phyloP scores from a whole-genome alignment of 2,888 invertebrate species.

The Cheilosia variabilis region DNA sequence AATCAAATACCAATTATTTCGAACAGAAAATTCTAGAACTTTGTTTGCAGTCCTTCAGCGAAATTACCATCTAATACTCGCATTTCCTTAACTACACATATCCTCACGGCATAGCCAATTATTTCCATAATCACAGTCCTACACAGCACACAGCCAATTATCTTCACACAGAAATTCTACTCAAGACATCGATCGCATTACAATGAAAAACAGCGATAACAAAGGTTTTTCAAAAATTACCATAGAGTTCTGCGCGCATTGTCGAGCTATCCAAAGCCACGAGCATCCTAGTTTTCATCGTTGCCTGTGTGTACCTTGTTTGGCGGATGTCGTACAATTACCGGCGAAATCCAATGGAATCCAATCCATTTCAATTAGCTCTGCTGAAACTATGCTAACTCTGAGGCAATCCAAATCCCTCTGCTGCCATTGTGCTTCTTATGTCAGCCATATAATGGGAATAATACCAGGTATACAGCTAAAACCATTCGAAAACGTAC shows the following conservation, averaged over 20 bases:
- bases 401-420: slow-evolving; percentile 36
- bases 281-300: slow-evolving; percentile 4
- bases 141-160: slow-evolving; percentile 1
- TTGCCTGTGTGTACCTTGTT: background rate
- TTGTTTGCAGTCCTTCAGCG: background rate
- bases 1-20: slow-evolving; percentile 42
- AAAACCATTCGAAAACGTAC: slow-evolving; percentile 29
- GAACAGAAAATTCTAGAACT: slow-evolving; percentile 4
- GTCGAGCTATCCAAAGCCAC: background rate
- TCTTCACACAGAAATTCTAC: background rate
- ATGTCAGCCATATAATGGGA: slow-evolving; percentile 32
- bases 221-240: slow-evolving; percentile 16
- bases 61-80: slow-evolving; percentile 34
- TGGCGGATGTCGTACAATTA: slow-evolving; percentile 33
- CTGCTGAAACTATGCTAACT: slow-evolving; percentile 56
- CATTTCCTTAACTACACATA: slow-evolving; percentile 28
- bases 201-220: slow-evolving; percentile 35
- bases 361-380: slow-evolving; percentile 72
- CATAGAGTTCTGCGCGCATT: background rate
- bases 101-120: background rate
- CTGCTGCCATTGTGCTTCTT: slow-evolving; percentile 30
- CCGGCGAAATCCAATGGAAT: slow-evolving; percentile 60
- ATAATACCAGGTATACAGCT: slow-evolving; percentile 25
- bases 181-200: slow-evolving; percentile 50
- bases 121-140: slow-evolving; percentile 10